Conservation (phyloP, 2,797 vertebrate genomes). For the Rhinogobio ventralis region DNA sequence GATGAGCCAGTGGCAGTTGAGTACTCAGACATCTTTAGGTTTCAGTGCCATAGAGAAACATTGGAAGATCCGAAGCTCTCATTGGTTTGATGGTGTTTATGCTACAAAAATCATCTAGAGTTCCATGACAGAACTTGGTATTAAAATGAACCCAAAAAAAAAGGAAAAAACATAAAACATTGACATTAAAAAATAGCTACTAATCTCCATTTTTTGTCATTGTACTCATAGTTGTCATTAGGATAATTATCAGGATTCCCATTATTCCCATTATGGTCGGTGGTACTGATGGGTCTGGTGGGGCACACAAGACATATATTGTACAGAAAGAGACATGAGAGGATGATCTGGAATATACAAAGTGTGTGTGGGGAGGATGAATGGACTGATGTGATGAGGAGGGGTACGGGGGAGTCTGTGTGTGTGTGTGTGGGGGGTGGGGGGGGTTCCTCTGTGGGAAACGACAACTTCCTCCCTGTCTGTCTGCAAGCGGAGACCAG, state of each 20-base stretch:
- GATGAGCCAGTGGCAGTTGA: no score
- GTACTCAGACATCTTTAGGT: no score
- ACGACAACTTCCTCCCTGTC: conserved; percentile 68
- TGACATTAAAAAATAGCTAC: neutral
- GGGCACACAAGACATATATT: conserved; percentile 51
- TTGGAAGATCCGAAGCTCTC: no score
- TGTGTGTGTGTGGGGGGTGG: conserved; percentile 12
- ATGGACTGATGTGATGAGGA: conserved; percentile 50
- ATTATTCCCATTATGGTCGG: conserved; percentile 34
- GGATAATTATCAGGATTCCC: conserved; percentile 9
- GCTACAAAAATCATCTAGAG: neutral
- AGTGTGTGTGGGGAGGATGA: conserved; percentile 28
- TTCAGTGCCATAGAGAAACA: no score
- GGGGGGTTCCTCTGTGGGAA: conserved; percentile 70
- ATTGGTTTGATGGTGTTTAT: no score
- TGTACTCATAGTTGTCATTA: neutral
- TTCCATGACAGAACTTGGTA: neutral
- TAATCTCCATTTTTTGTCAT: neutral
- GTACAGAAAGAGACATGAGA: conserved; percentile 60
- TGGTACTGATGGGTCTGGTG: neutral
- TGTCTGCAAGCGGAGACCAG: conserved; percentile 60
- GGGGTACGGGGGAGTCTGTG: conserved; percentile 34
- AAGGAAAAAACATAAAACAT: no score
- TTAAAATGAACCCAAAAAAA: neutral
- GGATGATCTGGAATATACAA: conserved; percentile 54